Evolutionary conservation across 2,113 vertebrate genomes (phyloP).

Genomic region (Pachycephala philippinensis): DNA sequence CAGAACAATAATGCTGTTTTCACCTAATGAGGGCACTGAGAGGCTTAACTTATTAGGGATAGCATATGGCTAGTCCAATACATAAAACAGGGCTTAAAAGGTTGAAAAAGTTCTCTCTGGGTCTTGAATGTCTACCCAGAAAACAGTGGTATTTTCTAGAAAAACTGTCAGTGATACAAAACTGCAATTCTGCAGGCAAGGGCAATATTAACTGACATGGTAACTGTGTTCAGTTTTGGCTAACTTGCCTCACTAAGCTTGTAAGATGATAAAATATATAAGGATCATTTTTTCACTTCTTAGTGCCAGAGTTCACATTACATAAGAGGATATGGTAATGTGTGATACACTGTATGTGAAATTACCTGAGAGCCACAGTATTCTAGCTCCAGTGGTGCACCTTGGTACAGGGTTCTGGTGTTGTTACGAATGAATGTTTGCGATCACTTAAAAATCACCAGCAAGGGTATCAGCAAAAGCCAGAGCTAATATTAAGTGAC

Average conservation of each 20-base stretch:
- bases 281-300: neutral
- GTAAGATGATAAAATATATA: neutral
- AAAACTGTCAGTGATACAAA: neutral
- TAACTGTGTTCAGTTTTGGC: neutral
- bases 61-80: neutral
- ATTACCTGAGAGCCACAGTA: neutral
- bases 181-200: neutral
- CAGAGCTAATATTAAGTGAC: neutral
- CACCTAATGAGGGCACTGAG: neutral
- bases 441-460: neutral
- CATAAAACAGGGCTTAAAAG: neutral
- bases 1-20: neutral
- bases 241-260: neutral
- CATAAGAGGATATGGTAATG: neutral
- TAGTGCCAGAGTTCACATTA: neutral
- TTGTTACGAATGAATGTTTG: accelerated
- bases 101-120: neutral
- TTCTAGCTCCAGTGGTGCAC: neutral
- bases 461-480: neutral
- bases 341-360: neutral
- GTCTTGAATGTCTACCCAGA: neutral
- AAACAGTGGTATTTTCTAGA: neutral
- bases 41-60: neutral
- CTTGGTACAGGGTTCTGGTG: no score
- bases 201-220: neutral